A percentile compares a stretch with the other conserved stretches of the same genome.
Evolutionary conservation across 1,140 invertebrate genomes (phyloP).

Genomic region (Carposina sasakii): DNA sequence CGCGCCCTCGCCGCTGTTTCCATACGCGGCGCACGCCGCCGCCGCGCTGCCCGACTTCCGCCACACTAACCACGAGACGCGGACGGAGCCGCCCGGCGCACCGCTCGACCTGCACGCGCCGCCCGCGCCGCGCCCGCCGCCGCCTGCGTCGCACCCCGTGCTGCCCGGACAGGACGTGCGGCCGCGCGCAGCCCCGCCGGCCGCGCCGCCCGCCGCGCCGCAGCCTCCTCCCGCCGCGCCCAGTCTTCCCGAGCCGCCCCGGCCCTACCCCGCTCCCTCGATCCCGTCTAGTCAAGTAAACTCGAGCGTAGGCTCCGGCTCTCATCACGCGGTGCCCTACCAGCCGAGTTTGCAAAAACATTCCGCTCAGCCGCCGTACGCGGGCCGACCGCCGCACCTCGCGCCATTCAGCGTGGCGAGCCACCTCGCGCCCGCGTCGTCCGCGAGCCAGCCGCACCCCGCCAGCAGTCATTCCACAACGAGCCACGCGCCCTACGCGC

Average conservation of each 20-base stretch:
- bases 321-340: conserved; percentile 59
- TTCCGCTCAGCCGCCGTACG: conserved; percentile 52
- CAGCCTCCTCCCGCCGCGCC: conserved; percentile 74
- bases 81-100: conserved; percentile 61
- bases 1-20: conserved; percentile 51
- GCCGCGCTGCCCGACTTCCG: conserved; percentile 74
- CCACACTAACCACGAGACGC: conserved; percentile 73
- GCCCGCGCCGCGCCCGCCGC: conserved; percentile 61
- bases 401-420: conserved; percentile 57
- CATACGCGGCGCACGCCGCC: conserved; percentile 82
- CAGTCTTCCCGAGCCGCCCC: conserved; percentile 67
- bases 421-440: conserved; percentile 44
- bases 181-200: conserved; percentile 28
- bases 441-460: conserved; percentile 39
- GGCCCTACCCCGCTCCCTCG: conserved; percentile 47
- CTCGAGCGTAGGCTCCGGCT: conserved; percentile 64
- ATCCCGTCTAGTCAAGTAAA: conserved; percentile 69
- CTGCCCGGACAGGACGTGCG: conserved; percentile 66
- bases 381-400: conserved; percentile 51
- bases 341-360: conserved; percentile 66
- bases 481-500: conserved; percentile 44
- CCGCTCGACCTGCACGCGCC: conserved; percentile 69
- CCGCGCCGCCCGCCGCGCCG: conserved; percentile 60
- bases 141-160: conserved; percentile 70
- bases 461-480: conserved; percentile 54